Percentiles rank a stretch among this genome's conserved stretches.
phyloP scores from a whole-genome alignment of 2,888 invertebrate genomes.

The Cabera pusaria region DNA sequence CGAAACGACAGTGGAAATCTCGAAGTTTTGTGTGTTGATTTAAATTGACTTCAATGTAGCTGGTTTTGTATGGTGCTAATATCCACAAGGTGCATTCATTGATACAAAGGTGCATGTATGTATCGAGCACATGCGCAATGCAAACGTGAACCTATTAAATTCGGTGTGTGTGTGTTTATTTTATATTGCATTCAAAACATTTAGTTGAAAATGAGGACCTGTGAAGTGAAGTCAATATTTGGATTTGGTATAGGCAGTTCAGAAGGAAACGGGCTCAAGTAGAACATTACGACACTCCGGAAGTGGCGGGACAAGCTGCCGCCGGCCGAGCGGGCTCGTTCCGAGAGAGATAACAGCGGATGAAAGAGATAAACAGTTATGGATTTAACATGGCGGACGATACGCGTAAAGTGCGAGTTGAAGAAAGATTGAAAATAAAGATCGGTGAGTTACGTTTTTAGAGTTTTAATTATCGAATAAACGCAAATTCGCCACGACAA shows the following conservation, averaged over 20 bases:
- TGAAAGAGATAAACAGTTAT: conserved; percentile 87
- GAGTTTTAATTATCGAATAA: conserved; percentile 28
- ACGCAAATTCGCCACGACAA: conserved; percentile 21
- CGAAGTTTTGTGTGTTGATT: conserved; percentile 13
- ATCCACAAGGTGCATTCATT: conserved; percentile 68
- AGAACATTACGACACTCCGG: conserved; percentile 83
- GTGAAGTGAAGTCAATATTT: conserved; percentile 46
- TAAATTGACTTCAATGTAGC: conserved; percentile 8
- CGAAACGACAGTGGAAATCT: conserved; percentile 16
- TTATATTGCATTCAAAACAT: conserved; percentile 41
- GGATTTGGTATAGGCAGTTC: conserved; percentile 48
- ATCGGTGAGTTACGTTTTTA: conserved; percentile 88
- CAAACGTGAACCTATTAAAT: conserved; percentile 50
- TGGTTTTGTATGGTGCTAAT: conserved; percentile 37
- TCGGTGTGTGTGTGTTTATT: conserved; percentile 42
- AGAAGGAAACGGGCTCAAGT: conserved; percentile 69
- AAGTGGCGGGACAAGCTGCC: conserved; percentile 80
- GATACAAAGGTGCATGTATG: conserved; percentile 66
- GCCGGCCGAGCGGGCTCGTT: conserved; percentile 80
- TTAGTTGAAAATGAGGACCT: conserved; percentile 49
- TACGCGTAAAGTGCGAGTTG: conserved; percentile 94
- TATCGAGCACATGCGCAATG: conserved; percentile 74
- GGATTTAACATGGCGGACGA: conserved; percentile 96
- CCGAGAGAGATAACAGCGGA: conserved; percentile 83
- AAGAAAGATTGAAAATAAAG: conserved; percentile 97